Evolutionary conservation across 2,888 invertebrate genomes (phyloP).

Genomic region (Lycophotia porphyrea): DNA sequence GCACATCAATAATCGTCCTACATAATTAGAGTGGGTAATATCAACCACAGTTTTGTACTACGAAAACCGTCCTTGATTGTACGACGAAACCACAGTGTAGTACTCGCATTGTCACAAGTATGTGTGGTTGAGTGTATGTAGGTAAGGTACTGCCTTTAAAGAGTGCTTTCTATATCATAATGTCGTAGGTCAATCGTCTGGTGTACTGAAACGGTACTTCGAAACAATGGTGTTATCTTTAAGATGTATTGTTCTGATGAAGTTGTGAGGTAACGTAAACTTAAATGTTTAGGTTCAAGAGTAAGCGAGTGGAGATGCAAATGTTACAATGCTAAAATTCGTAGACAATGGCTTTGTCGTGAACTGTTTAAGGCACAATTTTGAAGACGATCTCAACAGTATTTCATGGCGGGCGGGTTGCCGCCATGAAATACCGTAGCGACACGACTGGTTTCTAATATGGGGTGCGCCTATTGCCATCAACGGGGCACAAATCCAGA

Average conservation of each 20-base stretch:
- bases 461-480: background rate
- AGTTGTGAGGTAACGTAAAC: slow-evolving; percentile 1
- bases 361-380: no score
- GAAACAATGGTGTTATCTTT: slow-evolving; percentile 50
- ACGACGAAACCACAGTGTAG: background rate
- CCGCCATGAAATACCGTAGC: background rate
- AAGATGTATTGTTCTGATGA: slow-evolving; percentile 29
- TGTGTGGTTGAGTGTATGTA: background rate
- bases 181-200: slow-evolving; percentile 52
- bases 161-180: slow-evolving; percentile 62
- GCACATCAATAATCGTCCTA: slow-evolving; percentile 63
- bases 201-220: slow-evolving; percentile 29
- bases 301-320: background rate
- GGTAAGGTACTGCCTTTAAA: slow-evolving; percentile 32
- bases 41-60: background rate
- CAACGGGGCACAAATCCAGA: background rate
- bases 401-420: no score
- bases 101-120: background rate
- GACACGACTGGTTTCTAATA: background rate
- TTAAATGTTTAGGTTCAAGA: slow-evolving; percentile 7
- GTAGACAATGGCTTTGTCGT: background rate
- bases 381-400: background rate
- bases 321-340: background rate
- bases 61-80: slow-evolving; percentile 4
- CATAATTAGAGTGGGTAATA: slow-evolving; percentile 59